Conservation (phyloP, 1,140 invertebrate genomes). For the Pectinophora gossypiella region DNA sequence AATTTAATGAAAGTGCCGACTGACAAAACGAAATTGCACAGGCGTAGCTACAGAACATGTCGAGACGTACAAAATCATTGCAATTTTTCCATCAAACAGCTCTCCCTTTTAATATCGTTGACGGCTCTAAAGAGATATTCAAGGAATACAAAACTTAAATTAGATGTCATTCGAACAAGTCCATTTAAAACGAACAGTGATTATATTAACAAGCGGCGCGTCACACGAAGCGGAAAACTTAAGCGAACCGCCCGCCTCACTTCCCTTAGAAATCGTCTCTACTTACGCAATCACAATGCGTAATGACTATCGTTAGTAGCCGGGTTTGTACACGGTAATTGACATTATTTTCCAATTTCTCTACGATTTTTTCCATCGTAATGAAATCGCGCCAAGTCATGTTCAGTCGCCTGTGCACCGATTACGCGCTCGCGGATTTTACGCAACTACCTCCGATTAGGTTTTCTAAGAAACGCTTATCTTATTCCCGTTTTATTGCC, state of each 20-base stretch:
- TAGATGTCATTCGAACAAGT: constrained; percentile 9
- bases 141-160: constrained; percentile 1
- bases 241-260: constrained; percentile 38
- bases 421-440: constrained; percentile 13
- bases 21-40: no score
- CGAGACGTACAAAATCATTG: not conserved
- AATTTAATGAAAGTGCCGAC: no score
- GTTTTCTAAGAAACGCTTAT: no score
- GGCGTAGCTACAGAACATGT: no score
- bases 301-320: constrained; percentile 70
- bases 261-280: constrained; percentile 53
- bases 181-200: constrained; percentile 44
- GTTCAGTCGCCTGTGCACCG: constrained; percentile 37
- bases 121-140: not conserved
- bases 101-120: no score
- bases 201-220: constrained; percentile 53
- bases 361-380: constrained; percentile 48
- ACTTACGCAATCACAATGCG: constrained; percentile 68
- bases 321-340: constrained; percentile 56
- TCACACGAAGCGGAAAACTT: constrained; percentile 59
- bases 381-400: constrained; percentile 52
- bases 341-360: constrained; percentile 70
- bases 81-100: not conserved
- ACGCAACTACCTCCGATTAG: not conserved
- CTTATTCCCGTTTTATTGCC: no score